Percentiles rank a stretch among this genome's conserved stretches.
Evolutionary conservation across 2,888 invertebrate genomes (phyloP).

Genomic region (Capitulum mitella): DNA sequence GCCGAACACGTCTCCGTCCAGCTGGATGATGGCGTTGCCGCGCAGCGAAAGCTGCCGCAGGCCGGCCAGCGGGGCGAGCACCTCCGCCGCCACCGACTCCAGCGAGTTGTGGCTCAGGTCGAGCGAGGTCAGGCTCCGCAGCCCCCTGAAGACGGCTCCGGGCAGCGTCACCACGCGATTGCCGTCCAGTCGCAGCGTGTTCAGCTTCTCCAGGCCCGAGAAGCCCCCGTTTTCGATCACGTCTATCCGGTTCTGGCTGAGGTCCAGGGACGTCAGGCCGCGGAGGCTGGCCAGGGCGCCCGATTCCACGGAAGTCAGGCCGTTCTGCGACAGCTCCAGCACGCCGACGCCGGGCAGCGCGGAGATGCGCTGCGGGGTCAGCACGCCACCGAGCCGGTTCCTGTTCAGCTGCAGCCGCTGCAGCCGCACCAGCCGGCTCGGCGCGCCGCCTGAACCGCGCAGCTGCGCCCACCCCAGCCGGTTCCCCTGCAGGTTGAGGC

Average conservation of each 20-base stretch:
- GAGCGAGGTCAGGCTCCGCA: slow-evolving; percentile 48
- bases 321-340: slow-evolving; percentile 52
- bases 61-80: slow-evolving; percentile 60
- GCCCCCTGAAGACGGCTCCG: slow-evolving; percentile 35
- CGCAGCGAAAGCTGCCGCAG: slow-evolving; percentile 63
- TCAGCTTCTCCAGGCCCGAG: slow-evolving; percentile 62
- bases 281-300: slow-evolving; percentile 57
- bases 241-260: slow-evolving; percentile 53
- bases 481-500: slow-evolving; percentile 66
- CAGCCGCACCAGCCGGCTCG: slow-evolving; percentile 62
- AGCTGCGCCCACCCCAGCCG: slow-evolving; percentile 63
- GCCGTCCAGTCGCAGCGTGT: slow-evolving; percentile 49
- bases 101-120: slow-evolving; percentile 77
- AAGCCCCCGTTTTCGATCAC: slow-evolving; percentile 80
- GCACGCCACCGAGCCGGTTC: slow-evolving; percentile 65
- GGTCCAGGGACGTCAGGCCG: slow-evolving; percentile 44
- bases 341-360: slow-evolving; percentile 28
- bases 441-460: slow-evolving; percentile 64
- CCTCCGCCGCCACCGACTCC: slow-evolving; percentile 66
- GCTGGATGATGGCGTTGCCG: slow-evolving; percentile 76
- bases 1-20: slow-evolving; percentile 61
- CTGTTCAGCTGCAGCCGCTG: slow-evolving; percentile 71
- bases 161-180: slow-evolving; percentile 38
- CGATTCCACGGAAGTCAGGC: slow-evolving; percentile 60
- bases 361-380: slow-evolving; percentile 55